A percentile compares a stretch with the other conserved stretches of the same genome.
phyloP scores from a whole-genome alignment of 2,113 vertebrate genomes.

The Tapirus terrestris region DNA sequence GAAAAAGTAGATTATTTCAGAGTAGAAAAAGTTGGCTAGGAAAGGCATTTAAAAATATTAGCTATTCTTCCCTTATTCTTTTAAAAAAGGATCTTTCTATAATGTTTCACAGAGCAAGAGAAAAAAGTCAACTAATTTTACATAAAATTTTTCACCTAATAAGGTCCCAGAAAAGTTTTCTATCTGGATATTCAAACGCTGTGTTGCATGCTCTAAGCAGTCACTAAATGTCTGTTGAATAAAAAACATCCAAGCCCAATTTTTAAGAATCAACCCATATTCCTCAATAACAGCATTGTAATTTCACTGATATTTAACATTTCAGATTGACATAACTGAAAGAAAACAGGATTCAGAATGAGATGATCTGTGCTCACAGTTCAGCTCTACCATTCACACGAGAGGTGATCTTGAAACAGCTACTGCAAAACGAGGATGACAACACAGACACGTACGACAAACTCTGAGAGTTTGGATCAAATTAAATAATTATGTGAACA shows the following conservation, averaged over 20 bases:
- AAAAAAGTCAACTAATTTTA: constrained; percentile 25
- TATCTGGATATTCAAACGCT: neutral
- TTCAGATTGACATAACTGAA: neutral
- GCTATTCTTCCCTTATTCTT: neutral
- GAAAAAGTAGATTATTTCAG: constrained; percentile 3
- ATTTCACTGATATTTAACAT: neutral
- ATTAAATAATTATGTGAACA: neutral
- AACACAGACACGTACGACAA: neutral
- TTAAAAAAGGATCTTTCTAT: neutral
- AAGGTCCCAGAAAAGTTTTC: constrained; percentile 27
- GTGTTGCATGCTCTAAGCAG: neutral
- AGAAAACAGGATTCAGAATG: neutral
- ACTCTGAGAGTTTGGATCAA: neutral
- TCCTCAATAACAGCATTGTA: neutral
- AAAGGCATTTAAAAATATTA: constrained; percentile 24
- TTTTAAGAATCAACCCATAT: neutral
- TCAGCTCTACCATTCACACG: neutral
- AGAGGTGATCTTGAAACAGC: neutral
- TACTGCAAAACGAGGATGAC: neutral
- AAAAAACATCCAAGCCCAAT: neutral
- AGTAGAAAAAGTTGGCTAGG: neutral
- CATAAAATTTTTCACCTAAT: constrained; percentile 12
- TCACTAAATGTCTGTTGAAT: neutral
- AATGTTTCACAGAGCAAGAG: neutral
- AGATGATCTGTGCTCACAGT: neutral